Conservation (phyloP, 2,797 vertebrate genomes). For the Phylloscopus collybita region DNA sequence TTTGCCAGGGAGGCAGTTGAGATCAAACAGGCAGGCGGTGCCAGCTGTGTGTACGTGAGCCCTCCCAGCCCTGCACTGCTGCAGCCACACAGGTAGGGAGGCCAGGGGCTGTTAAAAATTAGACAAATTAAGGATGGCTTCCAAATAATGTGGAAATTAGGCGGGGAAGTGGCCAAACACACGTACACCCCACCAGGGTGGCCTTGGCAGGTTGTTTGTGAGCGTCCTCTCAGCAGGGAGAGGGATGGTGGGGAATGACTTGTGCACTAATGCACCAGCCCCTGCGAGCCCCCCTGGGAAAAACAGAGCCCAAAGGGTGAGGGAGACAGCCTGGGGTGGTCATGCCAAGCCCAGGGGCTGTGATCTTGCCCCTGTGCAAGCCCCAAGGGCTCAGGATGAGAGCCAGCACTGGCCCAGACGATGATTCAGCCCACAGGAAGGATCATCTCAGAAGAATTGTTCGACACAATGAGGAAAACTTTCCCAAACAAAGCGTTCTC, state of each 20-base stretch:
- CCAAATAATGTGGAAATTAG: constrained; percentile 2
- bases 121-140: constrained; percentile 13
- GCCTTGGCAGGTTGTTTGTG: background rate
- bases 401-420: background rate
- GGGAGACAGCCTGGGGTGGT: background rate
- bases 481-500: constrained; percentile 65
- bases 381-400: background rate
- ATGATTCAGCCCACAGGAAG: constrained; percentile 70
- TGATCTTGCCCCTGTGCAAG: background rate
- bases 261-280: rapidly evolving
- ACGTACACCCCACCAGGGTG: background rate
- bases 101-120: constrained; percentile 45
- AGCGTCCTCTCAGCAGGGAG: background rate
- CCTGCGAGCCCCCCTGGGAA: background rate
- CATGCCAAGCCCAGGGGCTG: background rate
- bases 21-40: background rate
- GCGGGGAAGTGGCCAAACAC: background rate
- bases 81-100: background rate
- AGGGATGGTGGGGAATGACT: background rate
- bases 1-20: background rate
- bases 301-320: background rate
- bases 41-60: background rate
- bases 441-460: constrained; percentile 56
- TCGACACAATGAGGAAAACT: constrained; percentile 58
- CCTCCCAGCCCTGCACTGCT: background rate